These are phyloP conservation scores for Thamnophis elegans DNA, from an alignment of 2,797 vertebrate genomes.

Conservation along the genomic window DNA sequence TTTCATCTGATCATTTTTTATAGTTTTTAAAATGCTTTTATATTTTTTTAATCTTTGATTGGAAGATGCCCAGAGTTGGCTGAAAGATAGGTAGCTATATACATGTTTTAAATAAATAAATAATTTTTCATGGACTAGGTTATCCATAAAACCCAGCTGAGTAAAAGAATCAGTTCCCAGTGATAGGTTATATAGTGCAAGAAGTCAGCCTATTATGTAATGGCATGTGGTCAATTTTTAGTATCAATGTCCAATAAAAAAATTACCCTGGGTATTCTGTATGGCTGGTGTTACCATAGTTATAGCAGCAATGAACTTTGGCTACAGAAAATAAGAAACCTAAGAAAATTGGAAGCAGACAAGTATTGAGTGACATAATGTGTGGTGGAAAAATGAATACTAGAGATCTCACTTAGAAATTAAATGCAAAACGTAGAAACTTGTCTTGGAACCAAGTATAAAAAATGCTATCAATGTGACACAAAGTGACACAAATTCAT, in stretches of 20 bases:
- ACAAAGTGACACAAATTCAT: background rate
- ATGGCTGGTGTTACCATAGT: background rate
- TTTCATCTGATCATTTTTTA: background rate
- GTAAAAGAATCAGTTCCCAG: background rate
- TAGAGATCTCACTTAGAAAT: background rate
- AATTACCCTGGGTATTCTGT: background rate
- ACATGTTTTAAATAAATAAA: background rate
- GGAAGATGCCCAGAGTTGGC: background rate
- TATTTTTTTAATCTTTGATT: background rate
- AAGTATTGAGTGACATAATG: background rate
- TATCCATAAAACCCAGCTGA: background rate
- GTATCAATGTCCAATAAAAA: background rate
- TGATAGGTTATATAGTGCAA: background rate
- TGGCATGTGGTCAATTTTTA: background rate
- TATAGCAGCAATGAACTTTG: background rate
- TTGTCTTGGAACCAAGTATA: background rate
- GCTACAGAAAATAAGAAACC: background rate
- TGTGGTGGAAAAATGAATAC: background rate
- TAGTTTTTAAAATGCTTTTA: background rate
- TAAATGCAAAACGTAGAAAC: background rate
- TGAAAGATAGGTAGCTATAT: background rate
- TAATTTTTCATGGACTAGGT: background rate
- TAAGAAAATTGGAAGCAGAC: background rate
- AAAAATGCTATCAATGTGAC: background rate
- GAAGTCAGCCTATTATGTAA: background rate